Base-by-base conservation (phyloP, 2,888 invertebrate species). In the Protonemura montana region DNA sequence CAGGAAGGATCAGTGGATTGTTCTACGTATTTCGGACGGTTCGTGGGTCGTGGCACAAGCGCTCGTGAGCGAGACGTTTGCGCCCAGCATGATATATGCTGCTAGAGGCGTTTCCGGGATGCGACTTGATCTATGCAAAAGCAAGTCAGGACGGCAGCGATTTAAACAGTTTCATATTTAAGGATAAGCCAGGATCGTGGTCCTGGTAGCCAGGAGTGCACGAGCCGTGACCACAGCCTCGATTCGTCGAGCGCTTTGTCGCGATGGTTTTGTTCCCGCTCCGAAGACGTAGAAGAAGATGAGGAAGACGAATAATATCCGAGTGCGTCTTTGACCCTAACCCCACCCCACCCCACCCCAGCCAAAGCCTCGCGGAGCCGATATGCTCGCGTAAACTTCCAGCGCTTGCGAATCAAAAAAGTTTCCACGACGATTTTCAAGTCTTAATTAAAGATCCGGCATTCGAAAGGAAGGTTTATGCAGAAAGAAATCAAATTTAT, bases 401-500 rank as follows among this genome's bases (percentile, higher is more conserved):
- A 82, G n/a, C 30, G 59, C 59, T 13, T 10, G 30, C 82, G 82
- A 82, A 26, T 35, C 41, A 41, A n/a, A 82, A 82, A 82, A 82
- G 35, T 82, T 82, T 82, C 42, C 82, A 82, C 30, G 21, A 82
- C 82, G 41, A 82, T 82, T 82, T 41, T 41, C 82, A 41, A 82
- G 82, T 82, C 82, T 82, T 82, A 82, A 82, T 82, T 82, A 82
- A 82, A 82, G 82, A 82, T 82, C 41, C 41, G 82, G 82, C 26
- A 41, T 41, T 82, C 82, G n/a, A 82, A 59, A 35, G 41, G 82
- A 82, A 82, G 42, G 82, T 82, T 82, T 82, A 41, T 41, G 82
- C 30, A 30, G 42, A 41, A 82, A 82, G 82, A 82, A 82, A 82
- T 82, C 82, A 82, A 82, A 82, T 82, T 82, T 82, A 82, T 82